Evolutionary conservation across 2,797 vertebrate species (phyloP).

Genomic region (Neostethus bicornis): DNA sequence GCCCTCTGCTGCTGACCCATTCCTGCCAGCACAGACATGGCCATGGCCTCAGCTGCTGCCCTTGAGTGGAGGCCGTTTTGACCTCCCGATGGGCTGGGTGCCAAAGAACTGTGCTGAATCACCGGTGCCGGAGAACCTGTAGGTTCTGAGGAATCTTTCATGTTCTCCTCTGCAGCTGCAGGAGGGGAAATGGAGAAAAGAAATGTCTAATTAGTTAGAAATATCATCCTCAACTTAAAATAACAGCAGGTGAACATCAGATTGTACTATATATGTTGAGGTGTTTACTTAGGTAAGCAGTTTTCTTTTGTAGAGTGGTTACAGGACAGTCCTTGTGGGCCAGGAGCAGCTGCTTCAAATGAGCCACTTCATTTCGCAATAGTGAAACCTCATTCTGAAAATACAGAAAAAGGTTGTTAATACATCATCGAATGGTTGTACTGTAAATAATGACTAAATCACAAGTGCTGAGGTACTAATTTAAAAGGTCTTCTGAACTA

Average conservation of each 20-base stretch:
- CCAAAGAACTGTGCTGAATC: conserved; percentile 94
- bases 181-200: conserved; percentile 6
- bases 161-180: conserved; percentile 82
- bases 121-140: conserved; percentile 91
- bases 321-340: conserved; percentile 99
- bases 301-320: conserved; percentile 95
- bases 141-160: conserved; percentile 90
- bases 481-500: neutral
- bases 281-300: conserved; percentile 88
- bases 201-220: no score
- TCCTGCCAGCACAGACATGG: conserved; percentile 94
- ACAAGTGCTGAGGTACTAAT: neutral
- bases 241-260: neutral
- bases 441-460: neutral
- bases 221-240: neutral
- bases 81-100: conserved; percentile 75
- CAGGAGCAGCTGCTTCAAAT: conserved; percentile 96
- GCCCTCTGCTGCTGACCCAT: conserved; percentile 87
- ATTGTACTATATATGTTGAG: neutral
- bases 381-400: conserved; percentile 95
- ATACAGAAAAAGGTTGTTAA: conserved; percentile 9
- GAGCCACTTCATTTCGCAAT: conserved; percentile 95
- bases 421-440: neutral
- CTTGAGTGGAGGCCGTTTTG: conserved; percentile 89
- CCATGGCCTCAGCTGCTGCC: conserved; percentile 93